Evolutionary conservation across 2,113 vertebrate species (phyloP).

Genomic region (Neodon shergylaensis): DNA sequence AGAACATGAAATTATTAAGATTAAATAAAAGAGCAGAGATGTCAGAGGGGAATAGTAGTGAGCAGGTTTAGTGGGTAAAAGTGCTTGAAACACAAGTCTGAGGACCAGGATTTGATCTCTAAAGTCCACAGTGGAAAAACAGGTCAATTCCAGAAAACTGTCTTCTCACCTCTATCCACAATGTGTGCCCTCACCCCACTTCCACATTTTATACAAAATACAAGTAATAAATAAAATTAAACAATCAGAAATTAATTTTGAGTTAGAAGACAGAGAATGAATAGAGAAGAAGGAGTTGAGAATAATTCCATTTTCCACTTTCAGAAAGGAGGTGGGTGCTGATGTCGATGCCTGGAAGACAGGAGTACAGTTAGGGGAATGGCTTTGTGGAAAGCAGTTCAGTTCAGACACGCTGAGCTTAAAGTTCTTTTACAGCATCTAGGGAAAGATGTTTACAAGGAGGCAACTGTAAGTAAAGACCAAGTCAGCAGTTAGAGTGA

Average conservation of each 20-base stretch:
- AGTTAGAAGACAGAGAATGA: background rate
- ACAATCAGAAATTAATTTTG: background rate
- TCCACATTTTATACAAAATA: background rate
- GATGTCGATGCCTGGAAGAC: background rate
- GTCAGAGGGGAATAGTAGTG: background rate
- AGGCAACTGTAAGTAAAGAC: conserved; percentile 38
- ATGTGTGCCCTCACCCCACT: background rate
- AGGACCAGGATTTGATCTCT: background rate
- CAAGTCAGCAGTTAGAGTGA: background rate
- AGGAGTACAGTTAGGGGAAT: background rate
- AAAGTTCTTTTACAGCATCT: conserved; percentile 14
- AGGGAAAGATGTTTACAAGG: background rate
- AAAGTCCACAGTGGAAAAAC: background rate
- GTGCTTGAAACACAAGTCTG: background rate
- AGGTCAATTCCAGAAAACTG: background rate
- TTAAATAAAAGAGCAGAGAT: background rate
- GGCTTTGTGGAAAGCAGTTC: background rate
- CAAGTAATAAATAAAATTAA: background rate
- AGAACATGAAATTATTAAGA: no score
- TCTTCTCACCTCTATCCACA: background rate
- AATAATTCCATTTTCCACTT: conserved; percentile 21
- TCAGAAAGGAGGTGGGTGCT: background rate
- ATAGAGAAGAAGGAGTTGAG: background rate
- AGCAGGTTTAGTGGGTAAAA: background rate
- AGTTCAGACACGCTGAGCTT: conserved; percentile 29